These are phyloP conservation scores for Nixonia krombeini DNA, from an alignment of 1,140 invertebrate species.

Conservation along the genomic window DNA sequence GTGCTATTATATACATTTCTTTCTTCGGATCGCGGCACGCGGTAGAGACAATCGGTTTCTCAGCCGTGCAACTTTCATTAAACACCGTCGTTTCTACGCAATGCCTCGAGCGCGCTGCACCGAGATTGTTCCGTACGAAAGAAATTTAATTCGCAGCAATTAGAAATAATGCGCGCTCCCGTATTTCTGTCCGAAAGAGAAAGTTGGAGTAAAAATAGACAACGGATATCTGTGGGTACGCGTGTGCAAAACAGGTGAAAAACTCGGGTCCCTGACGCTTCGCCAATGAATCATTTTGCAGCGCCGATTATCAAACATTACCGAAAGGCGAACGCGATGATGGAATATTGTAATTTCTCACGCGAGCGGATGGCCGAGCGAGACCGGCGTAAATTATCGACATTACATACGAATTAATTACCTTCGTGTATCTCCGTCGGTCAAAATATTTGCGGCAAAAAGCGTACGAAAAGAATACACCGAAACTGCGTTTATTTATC, in stretches of 20 bases:
- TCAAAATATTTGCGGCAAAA: too few species aligned
- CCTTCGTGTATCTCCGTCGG: too few species aligned
- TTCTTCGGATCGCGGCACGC: constrained; percentile 21
- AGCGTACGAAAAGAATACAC: too few species aligned
- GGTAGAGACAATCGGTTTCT: constrained; percentile 34
- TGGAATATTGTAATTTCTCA: too few species aligned
- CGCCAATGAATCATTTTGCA: too few species aligned
- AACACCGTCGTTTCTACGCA: constrained; percentile 34
- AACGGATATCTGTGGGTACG: neutral
- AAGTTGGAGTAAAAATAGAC: constrained; percentile 21
- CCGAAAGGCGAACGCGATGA: too few species aligned
- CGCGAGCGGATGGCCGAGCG: too few species aligned
- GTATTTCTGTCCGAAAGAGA: constrained; percentile 28
- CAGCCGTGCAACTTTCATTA: constrained; percentile 35
- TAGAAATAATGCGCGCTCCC: constrained; percentile 29
- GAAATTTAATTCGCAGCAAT: constrained; percentile 40
- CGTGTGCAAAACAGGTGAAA: neutral
- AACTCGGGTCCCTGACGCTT: too few species aligned
- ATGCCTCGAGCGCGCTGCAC: constrained; percentile 18
- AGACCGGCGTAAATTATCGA: too few species aligned
- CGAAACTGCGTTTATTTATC: too few species aligned
- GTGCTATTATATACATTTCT: constrained; percentile 42
- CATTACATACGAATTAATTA: too few species aligned
- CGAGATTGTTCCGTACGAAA: constrained; percentile 39
- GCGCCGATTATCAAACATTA: too few species aligned